Conservation (phyloP, 2,888 invertebrate species). For the Dermolepida albohirtum region DNA sequence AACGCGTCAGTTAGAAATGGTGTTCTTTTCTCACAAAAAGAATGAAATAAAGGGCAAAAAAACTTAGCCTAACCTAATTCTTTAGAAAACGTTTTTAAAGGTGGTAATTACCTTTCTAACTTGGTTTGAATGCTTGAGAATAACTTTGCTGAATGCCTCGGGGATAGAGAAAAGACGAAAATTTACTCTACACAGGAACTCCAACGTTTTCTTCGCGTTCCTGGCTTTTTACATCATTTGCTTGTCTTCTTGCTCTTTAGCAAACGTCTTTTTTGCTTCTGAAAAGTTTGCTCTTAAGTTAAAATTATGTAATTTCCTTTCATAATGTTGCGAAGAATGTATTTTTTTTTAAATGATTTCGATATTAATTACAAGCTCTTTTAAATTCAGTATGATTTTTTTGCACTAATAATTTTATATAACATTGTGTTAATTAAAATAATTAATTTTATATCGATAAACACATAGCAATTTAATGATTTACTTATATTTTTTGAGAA, state of each 20-base stretch:
- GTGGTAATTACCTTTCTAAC: slow-evolving; percentile 34
- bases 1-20: not conserved
- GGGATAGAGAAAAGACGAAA: slow-evolving; percentile 16
- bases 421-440: slow-evolving; percentile 1
- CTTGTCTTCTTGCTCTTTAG: slow-evolving; percentile 15
- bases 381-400: no score
- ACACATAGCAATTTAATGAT: no score
- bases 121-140: slow-evolving; percentile 20
- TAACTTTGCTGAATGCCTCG: slow-evolving; percentile 22
- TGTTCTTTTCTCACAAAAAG: not conserved
- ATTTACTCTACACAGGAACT: slow-evolving; percentile 14
- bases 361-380: no score
- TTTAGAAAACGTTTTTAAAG: slow-evolving; percentile 28
- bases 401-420: no score
- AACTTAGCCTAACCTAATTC: slow-evolving; percentile 16
- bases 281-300: slow-evolving; percentile 13
- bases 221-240: slow-evolving; percentile 17
- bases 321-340: no score
- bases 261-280: slow-evolving; percentile 7
- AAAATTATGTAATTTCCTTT: not conserved
- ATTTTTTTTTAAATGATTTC: no score
- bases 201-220: slow-evolving; percentile 10
- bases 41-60: slow-evolving; percentile 18
- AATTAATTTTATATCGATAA: no score
- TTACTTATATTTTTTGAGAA: no score